These are phyloP conservation scores for Mythimna vitellina DNA, from an alignment of 2,888 invertebrate species.

Conservation along the genomic window DNA sequence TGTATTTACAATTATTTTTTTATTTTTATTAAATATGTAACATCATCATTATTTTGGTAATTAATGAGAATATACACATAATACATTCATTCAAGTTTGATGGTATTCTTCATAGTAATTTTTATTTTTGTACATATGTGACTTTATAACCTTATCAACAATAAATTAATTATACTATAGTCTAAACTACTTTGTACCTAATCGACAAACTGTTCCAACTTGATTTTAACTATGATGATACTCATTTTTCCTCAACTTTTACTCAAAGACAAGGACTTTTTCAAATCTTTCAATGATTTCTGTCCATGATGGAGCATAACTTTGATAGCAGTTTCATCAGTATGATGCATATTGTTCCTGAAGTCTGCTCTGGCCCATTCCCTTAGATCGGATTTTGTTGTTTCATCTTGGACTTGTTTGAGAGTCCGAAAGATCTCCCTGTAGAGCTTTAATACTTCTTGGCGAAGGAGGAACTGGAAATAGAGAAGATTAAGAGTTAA, in stretches of 20 bases:
- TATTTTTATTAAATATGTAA: constrained; percentile 24
- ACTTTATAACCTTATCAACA: not conserved
- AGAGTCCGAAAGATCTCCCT: constrained; percentile 93
- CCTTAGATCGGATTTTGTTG: constrained; percentile 91
- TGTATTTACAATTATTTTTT: constrained; percentile 28
- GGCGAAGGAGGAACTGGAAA: constrained; percentile 94
- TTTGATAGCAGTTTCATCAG: constrained; percentile 94
- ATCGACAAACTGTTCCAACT: too few species aligned
- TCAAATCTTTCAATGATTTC: constrained; percentile 92
- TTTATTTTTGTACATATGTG: not conserved
- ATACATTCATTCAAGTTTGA: not conserved
- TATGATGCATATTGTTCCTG: constrained; percentile 92
- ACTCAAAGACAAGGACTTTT: constrained; percentile 91
- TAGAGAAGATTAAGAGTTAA: constrained; percentile 7
- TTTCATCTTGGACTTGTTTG: constrained; percentile 92
- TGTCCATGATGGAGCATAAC: constrained; percentile 93
- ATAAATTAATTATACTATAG: too few species aligned
- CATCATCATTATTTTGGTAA: not conserved
- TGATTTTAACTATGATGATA: not conserved
- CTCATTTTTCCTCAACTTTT: constrained; percentile 74
- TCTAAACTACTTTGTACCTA: too few species aligned
- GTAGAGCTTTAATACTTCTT: constrained; percentile 94
- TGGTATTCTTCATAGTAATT: not conserved
- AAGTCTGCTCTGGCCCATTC: constrained; percentile 95
- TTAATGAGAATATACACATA: not conserved